Evolutionary conservation across 2,113 vertebrate species (phyloP).

Genomic region (Limanda limanda): DNA sequence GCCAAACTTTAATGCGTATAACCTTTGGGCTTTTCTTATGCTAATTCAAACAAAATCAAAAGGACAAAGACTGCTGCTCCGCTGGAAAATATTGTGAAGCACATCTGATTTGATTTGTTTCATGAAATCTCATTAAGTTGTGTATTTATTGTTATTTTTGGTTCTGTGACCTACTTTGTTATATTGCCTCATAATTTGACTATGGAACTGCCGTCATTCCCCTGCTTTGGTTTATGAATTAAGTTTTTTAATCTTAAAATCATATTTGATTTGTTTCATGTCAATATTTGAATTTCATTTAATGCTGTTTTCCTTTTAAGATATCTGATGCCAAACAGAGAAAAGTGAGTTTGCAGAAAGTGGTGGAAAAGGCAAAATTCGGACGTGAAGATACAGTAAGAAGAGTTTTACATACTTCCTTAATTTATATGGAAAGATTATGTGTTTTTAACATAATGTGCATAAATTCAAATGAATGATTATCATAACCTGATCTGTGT

Average conservation of each 20-base stretch:
- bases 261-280: background rate
- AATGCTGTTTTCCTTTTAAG: slow-evolving; percentile 65
- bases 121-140: background rate
- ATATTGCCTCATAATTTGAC: background rate
- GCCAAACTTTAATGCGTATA: no score
- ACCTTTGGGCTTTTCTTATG: no score
- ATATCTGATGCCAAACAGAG: slow-evolving; percentile 86
- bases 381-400: slow-evolving; percentile 93
- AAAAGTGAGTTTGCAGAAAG: slow-evolving; percentile 82
- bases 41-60: no score
- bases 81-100: no score
- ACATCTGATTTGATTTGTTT: no score
- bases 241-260: background rate
- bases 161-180: background rate
- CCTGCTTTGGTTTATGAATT: background rate
- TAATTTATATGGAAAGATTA: background rate
- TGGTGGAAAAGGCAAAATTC: slow-evolving; percentile 87
- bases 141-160: background rate
- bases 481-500: background rate
- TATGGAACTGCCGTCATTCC: background rate
- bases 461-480: background rate
- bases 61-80: no score
- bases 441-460: no score
- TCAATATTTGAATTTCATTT: background rate
- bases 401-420: background rate